Evolutionary conservation across 2,888 invertebrate genomes (phyloP).

Genomic region (Amaurobius ferox): DNA sequence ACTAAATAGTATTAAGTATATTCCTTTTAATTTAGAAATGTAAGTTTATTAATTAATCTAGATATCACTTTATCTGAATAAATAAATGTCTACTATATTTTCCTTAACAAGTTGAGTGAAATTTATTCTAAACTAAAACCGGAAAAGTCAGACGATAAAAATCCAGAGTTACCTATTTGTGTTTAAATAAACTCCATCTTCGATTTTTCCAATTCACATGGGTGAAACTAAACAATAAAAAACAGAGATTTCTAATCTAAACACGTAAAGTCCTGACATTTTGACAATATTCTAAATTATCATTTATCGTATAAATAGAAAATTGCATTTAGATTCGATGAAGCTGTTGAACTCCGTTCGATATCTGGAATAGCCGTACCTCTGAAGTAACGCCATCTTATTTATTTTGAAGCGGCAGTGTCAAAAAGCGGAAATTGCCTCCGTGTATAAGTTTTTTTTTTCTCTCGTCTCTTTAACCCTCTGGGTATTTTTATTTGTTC

Average conservation of each 20-base stretch:
- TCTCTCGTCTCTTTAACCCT: not conserved
- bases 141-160: no score
- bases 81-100: no score
- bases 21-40: no score
- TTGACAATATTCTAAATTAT: constrained; percentile 36
- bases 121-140: no score
- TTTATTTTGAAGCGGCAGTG: constrained; percentile 41
- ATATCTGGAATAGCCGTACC: not conserved
- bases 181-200: no score
- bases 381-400: constrained; percentile 33
- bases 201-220: not conserved
- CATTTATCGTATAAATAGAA: constrained; percentile 18
- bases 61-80: no score
- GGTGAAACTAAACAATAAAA: not conserved
- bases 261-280: not conserved
- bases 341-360: no score
- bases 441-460: not conserved
- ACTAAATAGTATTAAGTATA: no score
- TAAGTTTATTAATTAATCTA: no score
- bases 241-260: constrained; percentile 2
- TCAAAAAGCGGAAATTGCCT: constrained; percentile 50
- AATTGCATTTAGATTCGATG: no score
- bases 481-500: constrained; percentile 15
- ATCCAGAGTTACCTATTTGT: no score
- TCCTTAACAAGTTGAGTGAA: no score